These are phyloP conservation scores for Mus caroli DNA, from an alignment of 2,797 vertebrate species.

Conservation along the genomic window DNA sequence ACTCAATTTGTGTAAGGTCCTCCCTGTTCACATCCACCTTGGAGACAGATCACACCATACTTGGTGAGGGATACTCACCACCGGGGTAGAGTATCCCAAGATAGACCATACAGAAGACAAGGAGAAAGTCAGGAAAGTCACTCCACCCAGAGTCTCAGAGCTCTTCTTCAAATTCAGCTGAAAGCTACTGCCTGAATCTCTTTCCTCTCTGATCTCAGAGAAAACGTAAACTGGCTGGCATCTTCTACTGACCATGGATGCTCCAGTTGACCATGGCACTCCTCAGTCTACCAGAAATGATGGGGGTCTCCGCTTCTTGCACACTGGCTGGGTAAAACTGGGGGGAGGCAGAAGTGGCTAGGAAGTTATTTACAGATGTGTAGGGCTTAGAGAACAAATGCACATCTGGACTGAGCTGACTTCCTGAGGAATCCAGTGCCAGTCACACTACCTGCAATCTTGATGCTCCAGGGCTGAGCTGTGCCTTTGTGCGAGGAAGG, in stretches of 20 bases:
- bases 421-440: not conserved
- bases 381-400: not conserved
- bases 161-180: not conserved
- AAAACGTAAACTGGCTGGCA: not conserved
- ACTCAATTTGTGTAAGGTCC: not conserved
- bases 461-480: not conserved
- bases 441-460: not conserved
- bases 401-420: not conserved
- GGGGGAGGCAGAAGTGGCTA: not conserved
- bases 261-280: not conserved
- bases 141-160: not conserved
- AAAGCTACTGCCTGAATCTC: not conserved
- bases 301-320: not conserved
- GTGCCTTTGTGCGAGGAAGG: not conserved
- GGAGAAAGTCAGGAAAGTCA: not conserved
- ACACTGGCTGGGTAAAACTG: not conserved
- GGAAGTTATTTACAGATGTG: not conserved
- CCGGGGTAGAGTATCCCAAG: not conserved
- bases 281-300: not conserved
- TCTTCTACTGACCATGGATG: constrained; percentile 34
- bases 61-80: not conserved
- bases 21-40: not conserved
- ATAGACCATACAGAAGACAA: not conserved
- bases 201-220: constrained; percentile 18
- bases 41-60: not conserved